Evolutionary conservation across 2,113 vertebrate genomes (phyloP).

Genomic region (Hemiprocne comata): DNA sequence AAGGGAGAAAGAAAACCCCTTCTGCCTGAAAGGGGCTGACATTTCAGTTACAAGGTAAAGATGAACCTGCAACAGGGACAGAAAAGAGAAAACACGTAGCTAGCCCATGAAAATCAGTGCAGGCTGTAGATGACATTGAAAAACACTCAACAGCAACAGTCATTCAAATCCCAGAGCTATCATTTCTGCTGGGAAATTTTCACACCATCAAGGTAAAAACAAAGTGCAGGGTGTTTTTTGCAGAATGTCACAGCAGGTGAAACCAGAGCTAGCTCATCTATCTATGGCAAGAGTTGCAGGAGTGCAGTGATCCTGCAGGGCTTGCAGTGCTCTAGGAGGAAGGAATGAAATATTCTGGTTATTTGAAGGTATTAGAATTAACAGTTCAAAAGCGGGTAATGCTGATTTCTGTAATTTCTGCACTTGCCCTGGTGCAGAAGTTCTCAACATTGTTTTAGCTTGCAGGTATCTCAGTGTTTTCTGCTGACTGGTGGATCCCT

Average conservation of each 20-base stretch:
- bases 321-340: not conserved
- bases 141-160: not conserved
- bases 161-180: not conserved
- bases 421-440: not conserved
- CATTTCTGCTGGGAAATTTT: not conserved
- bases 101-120: not conserved
- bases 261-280: not conserved
- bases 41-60: not conserved
- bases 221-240: not conserved
- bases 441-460: not conserved
- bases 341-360: not conserved
- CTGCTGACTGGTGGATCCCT: not conserved
- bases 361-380: not conserved
- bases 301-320: not conserved
- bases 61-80: not conserved
- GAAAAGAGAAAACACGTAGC: not conserved
- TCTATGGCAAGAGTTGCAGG: not conserved
- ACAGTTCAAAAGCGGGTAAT: not conserved
- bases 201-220: not conserved
- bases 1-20: not conserved
- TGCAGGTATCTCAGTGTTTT: not conserved
- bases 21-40: not conserved
- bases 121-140: not conserved
- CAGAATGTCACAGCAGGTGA: not conserved
- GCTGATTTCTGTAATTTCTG: not conserved